Conservation (phyloP, 2,113 vertebrate species). For the Corythaeola cristata region DNA sequence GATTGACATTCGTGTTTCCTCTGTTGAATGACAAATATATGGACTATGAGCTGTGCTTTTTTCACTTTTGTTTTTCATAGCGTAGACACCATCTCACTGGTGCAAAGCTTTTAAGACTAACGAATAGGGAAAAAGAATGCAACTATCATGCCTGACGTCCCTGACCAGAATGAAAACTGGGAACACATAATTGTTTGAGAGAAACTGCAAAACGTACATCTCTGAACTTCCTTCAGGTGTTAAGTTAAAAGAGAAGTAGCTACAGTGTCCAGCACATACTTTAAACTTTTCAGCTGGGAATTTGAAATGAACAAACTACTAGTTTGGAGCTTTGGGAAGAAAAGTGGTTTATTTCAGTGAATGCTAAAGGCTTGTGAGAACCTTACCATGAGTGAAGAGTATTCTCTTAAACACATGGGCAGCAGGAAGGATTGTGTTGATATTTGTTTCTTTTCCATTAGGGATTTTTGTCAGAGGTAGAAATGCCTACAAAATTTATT, state of each 20-base stretch:
- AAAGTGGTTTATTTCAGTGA: not conserved
- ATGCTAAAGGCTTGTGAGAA: not conserved
- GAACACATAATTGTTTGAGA: not conserved
- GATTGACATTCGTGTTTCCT: not conserved
- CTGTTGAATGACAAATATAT: not conserved
- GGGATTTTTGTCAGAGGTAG: not conserved
- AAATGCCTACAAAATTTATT: conserved; percentile 5
- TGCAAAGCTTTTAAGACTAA: not conserved
- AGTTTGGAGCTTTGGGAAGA: not conserved
- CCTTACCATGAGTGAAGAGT: not conserved
- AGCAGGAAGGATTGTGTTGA: not conserved
- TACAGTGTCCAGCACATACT: not conserved
- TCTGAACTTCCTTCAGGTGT: not conserved
- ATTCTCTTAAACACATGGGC: not conserved
- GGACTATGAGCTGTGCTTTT: not conserved
- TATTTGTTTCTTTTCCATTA: conserved; percentile 3
- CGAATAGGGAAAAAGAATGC: not conserved
- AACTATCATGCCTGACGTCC: not conserved
- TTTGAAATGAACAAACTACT: not conserved
- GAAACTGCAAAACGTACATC: not conserved
- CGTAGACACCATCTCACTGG: not conserved
- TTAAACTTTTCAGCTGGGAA: not conserved
- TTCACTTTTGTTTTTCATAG: not conserved
- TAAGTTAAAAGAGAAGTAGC: not conserved
- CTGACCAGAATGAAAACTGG: not conserved